Conservation (phyloP, 2,113 vertebrate genomes). For the Xyliphius kryptos region DNA sequence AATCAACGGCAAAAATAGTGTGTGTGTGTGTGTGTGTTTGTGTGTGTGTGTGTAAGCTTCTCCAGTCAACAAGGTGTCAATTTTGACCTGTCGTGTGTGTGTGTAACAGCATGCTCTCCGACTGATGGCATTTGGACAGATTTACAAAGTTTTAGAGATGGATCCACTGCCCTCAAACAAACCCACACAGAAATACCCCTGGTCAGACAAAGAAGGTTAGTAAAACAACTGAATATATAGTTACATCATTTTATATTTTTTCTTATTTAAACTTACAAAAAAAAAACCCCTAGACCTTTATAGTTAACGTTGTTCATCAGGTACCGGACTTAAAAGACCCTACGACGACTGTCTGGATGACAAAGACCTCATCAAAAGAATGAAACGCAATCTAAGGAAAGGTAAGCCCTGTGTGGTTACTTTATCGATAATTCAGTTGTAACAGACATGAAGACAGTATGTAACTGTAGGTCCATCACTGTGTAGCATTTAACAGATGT, state of each 20-base stretch:
- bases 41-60: no score
- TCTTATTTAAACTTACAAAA: no score
- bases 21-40: no score
- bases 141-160: constrained; percentile 98
- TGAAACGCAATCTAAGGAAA: constrained; percentile 97
- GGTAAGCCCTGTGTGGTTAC: no score
- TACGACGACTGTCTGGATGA: constrained; percentile 91
- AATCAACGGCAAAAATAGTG: constrained; percentile 9
- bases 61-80: no score
- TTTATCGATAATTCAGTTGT: no score
- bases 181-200: constrained; percentile 92
- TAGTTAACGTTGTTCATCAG: constrained; percentile 42
- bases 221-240: no score
- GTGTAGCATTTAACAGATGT: no score
- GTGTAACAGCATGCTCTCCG: constrained; percentile 81
- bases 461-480: no score
- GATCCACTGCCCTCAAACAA: constrained; percentile 95
- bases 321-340: constrained; percentile 84
- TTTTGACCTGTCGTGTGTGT: constrained; percentile 40
- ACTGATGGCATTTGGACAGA: constrained; percentile 95
- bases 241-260: no score
- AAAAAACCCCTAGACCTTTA: no score
- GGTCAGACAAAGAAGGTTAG: constrained; percentile 94
- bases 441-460: neutral
- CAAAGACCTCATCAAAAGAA: constrained; percentile 98